Evolutionary conservation across 2,888 invertebrate genomes (phyloP), one percentile per base, ranked within the genome.

Genomic region (Euplagia quadripunctaria): DNA sequence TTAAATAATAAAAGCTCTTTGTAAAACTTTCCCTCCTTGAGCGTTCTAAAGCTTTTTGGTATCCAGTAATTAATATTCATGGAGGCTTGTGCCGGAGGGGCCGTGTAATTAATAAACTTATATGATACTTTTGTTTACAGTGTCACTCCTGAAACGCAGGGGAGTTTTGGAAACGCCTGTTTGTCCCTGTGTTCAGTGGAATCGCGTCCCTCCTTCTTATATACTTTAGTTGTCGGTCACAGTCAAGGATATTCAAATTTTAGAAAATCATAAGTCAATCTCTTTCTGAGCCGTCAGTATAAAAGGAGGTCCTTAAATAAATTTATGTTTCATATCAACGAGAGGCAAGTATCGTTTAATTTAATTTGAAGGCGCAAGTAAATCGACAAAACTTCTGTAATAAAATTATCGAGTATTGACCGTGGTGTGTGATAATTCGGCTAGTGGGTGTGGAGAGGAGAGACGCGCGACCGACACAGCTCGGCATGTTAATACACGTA

Each of bases 121-220:
- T 96, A 95, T 95, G 95, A 95, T 95, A 95, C 95, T 96, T 96
- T 95, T 96, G 95, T 95, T 94, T 95, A 94, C 94, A 94, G 93
- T 95, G 94, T 95, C 94, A 94, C 92, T 93, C 84, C 90, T 92
- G 93, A 92, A 93, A 91, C 89, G 91, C 86, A 86, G 87, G 91
- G 91, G 89, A 86, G 87, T 85, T 86, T 87, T 85, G 81, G 77
- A 78, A 83, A 86, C 83, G 80, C 86, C 86, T 85, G 85, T 87
- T 88, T 88, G 89, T 87, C 79, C 80, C 84, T 77, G 79, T 84
- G 85, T 86, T 83, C 80, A 78, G 84, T 83, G 70, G 77, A 77
- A 71, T 75, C 68, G 77, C 71, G 72, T 78, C 74, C 79, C 80
- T 84, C 68, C 76, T 77, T 77, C 73, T 79, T 78, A 79, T 84